Base-by-base conservation (phyloP, 2,888 invertebrate species). In the Pseudococcus jackbeardsleyi region DNA sequence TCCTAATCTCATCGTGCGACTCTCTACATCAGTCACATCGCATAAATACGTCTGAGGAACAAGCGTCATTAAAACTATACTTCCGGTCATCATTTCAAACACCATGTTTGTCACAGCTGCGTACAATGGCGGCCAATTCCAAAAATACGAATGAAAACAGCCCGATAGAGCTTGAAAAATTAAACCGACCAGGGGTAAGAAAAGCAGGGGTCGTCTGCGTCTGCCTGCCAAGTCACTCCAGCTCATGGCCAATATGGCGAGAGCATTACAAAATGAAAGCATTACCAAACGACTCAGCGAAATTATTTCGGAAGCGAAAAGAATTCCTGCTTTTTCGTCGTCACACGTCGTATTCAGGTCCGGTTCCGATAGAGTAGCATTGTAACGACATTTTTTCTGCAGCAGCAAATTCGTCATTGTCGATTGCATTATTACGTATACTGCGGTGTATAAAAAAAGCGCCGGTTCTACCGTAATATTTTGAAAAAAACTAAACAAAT, bases 131-230 rank as follows among this genome's bases (percentile, higher is more conserved):
- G 90, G 89, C 90, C 90, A 90, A 8, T 68, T 88, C 89, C 89
- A 90, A 87, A 89, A 90, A 86, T 89, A 90, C 15, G 89, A 89
- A 64, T 90, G 90, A 7, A 90, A 46, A 6, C 90, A 46, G 64
- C 89, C 88, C 2, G 89, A 88, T 2, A 90, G 26, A 50, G 89
- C 89, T 0, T 90, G 89, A 9, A 90, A 48, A 5, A 90, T 64
- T 72, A 90, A 90, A 7, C 90, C 89, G 19, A 89, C 9, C 7
- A 89, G 46, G 5, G 90, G 90, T 54, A 89, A 17, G 19, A 89
- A 84, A 22, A 90, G 72, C 85, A 89, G 79, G 17, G 89, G 89
- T 68, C 82, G 89, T 46, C 90, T 88, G n/a, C 89, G 84, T 50
- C 88, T 89, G 11, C 86, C 86, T 9, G 26, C 26, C n/a, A 33